Evolutionary conservation across 2,113 vertebrate genomes (phyloP), one percentile per base, ranked within the genome.

Genomic region (Amblyornis subalaris): DNA sequence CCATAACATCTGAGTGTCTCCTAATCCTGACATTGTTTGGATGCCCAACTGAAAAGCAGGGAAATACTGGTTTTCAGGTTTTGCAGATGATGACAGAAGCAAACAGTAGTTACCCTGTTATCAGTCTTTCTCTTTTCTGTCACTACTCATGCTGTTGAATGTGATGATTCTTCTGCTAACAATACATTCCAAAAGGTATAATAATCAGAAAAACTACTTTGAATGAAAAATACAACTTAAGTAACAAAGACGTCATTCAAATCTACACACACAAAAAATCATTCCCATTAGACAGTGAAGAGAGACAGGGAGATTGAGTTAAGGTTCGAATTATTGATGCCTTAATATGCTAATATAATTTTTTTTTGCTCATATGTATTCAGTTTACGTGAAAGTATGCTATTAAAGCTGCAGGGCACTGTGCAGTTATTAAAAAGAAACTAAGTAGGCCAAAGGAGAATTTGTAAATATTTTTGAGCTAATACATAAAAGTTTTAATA

Each of bases 401-500:
- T 91, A 88, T 47, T 85, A 94, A 92, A 64, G 21, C 40, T 82
- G 10, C 36, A 60, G 14, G 62, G 82, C 42, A 86, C 40, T 50
- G 16, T 54, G n/a, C 19, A 71, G 25, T 87, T 93, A 60, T 22
- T 71, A 47, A 79, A 84, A 64, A 85, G 33, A 90, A 14, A 21
- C 33, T 73, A 84, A 55, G 19, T 92, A 87, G 61, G 61, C 28
- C 87, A 83, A 88, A 67, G 33, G 25, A 48, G 53, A 84, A 88
- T 83, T 70, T 4, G 9, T 74, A 90, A 61, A 86, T 87, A 53
- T 70, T 87, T 96, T 87, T 96, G 75, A 95, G 81, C 79, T 96
- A 93, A 84, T 67, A 93, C 50, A 88, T 92, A 77, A 62, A 89
- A 93, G 20, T 95, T 72, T 90, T 83, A 69, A 47, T 84, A 50